Base-by-base conservation (phyloP, 2,888 invertebrate genomes). In the Caenorhabditis uteleia region DNA sequence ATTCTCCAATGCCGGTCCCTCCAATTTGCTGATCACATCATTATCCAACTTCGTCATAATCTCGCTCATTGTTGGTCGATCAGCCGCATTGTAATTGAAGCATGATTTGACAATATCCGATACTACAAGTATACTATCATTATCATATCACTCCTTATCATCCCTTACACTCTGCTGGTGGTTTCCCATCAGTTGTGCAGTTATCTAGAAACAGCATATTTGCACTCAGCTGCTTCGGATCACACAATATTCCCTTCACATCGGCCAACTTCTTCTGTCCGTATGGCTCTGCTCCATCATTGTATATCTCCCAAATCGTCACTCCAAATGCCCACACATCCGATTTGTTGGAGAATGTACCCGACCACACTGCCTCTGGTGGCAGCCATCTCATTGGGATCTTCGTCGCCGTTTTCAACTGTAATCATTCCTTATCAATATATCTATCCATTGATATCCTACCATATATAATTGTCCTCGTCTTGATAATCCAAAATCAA, bases 271-370 rank as follows among this genome's bases (percentile, higher is more conserved):
- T 42, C 18, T 34, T 27, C 5, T 43, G 44, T 1, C 48, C 16
- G 27, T 54, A 60, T 7, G 53, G 53, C 8, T 46, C 55, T 0
- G 46, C 55, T 0, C 61, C 61, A 21, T 61, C 49, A 38, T 61
- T 55, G 26, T 20, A 61, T 10, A 61, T 42, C 16, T 61, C 61
- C 61, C 55, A 61, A 23, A 40, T 18, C 23, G 50, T 50, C 16
- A 58, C 46, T 18, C 18, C 61, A 40, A 61, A 55, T 23, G 61
- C 49, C 55, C 55, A 61, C 8, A 54, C 44, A 29, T 61, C 61
- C 18, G 42, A 50, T 42, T 61, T 61, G 7, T 26, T 23, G 7
- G 61, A 50, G 43, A 61, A 61, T 3, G 3, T 29, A 8, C 36
- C 29, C 1, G 23, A 20, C 6, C 16, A 10, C 12, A 29, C 4